Evolutionary conservation across 2,888 invertebrate species (phyloP).

Genomic region (Epiblema foenella): DNA sequence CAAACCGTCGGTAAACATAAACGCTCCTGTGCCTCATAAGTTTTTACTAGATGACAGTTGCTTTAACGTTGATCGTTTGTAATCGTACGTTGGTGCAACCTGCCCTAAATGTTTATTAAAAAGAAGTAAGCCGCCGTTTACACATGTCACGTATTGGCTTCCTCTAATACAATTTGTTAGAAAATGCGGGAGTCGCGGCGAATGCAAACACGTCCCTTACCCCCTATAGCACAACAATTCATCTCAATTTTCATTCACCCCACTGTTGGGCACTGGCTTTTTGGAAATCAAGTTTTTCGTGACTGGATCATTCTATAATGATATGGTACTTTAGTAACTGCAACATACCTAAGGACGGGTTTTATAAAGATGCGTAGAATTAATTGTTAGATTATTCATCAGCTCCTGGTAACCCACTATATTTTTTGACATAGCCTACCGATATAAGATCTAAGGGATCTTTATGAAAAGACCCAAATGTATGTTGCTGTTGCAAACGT

Average conservation of each 20-base stretch:
- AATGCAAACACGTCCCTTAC: constrained; percentile 70
- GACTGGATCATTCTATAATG: not conserved
- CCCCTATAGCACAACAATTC: constrained; percentile 76
- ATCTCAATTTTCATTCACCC: constrained; percentile 56
- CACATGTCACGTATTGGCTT: constrained; percentile 77
- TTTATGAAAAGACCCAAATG: too few relatives aligned
- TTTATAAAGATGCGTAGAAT: not conserved
- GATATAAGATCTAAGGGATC: too few relatives aligned
- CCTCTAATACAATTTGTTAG: constrained; percentile 81
- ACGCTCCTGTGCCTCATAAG: too few relatives aligned
- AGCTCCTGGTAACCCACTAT: too few relatives aligned
- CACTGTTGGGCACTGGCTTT: constrained; percentile 19
- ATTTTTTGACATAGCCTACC: too few relatives aligned
- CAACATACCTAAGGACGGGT: not conserved
- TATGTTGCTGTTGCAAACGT: too few relatives aligned
- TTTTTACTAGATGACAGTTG: too few relatives aligned
- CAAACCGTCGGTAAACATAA: too few relatives aligned
- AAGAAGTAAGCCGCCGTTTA: constrained; percentile 46
- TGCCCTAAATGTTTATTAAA: not conserved
- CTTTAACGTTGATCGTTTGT: too few relatives aligned
- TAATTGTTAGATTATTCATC: too few relatives aligned
- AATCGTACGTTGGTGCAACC: too few relatives aligned
- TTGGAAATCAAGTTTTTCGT: not conserved
- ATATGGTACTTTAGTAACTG: not conserved
- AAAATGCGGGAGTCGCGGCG: constrained; percentile 69